A percentile compares a stretch with the other conserved stretches of the same genome.
Evolutionary conservation across 2,888 invertebrate species (phyloP).

Genomic region (Aspidapion aeneum): DNA sequence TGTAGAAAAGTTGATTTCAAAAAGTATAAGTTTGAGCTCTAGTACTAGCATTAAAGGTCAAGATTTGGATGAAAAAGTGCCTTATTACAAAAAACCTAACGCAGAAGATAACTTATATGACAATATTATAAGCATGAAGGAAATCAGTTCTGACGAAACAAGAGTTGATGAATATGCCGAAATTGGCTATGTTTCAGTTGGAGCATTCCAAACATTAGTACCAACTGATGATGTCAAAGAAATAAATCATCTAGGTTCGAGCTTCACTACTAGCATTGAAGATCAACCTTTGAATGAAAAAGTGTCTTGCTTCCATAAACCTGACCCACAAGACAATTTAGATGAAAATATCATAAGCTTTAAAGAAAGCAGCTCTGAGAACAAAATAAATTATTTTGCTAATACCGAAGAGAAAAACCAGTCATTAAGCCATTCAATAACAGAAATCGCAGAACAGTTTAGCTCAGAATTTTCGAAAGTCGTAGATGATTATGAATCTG

Average conservation of each 20-base stretch:
- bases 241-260: too few species aligned
- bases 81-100: background rate
- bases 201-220: background rate
- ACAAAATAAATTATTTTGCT: background rate
- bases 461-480: slow-evolving; percentile 16
- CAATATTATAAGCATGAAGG: background rate
- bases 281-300: too few species aligned
- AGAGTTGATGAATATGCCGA: background rate
- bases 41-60: too few species aligned
- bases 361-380: background rate
- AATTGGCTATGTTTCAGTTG: background rate
- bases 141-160: background rate
- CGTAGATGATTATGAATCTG: slow-evolving; percentile 12
- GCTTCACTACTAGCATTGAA: too few species aligned
- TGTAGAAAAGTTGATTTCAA: slow-evolving; percentile 6
- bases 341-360: too few species aligned
- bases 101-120: background rate
- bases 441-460: slow-evolving; percentile 7
- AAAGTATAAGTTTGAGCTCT: background rate
- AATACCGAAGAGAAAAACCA: background rate
- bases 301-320: too few species aligned
- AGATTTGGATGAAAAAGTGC: background rate
- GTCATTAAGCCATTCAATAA: slow-evolving; percentile 1
- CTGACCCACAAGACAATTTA: too few species aligned
- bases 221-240: slow-evolving; percentile 1